These are phyloP conservation scores for Acanthurus leucopareius DNA, from an alignment of 2,797 vertebrate genomes.

Conservation along the genomic window DNA sequence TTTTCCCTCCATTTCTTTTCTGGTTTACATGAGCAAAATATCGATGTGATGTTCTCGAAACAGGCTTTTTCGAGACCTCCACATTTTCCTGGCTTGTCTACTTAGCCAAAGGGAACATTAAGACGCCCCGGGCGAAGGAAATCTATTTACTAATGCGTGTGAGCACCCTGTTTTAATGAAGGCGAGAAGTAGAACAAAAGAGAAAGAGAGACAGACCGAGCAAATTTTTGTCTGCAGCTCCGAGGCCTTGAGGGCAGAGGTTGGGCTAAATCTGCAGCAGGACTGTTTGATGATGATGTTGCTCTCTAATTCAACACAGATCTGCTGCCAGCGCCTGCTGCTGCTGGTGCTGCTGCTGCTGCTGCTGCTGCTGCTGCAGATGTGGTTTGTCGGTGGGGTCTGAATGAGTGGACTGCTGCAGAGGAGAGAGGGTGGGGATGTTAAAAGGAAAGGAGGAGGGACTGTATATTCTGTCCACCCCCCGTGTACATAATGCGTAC, in stretches of 20 bases:
- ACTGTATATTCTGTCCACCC: conserved; percentile 50
- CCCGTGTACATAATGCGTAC: conserved; percentile 56
- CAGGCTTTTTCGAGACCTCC: conserved; percentile 53
- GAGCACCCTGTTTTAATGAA: conserved; percentile 70
- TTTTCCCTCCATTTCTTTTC: not conserved
- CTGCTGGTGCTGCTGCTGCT: too few species aligned
- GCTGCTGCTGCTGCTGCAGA: conserved; percentile 59
- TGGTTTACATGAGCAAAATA: conserved; percentile 21
- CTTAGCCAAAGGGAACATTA: conserved; percentile 60
- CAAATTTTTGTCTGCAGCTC: conserved; percentile 49
- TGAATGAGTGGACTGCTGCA: conserved; percentile 47
- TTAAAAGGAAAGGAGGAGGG: conserved; percentile 34
- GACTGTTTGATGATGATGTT: conserved; percentile 65
- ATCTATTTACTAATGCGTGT: conserved; percentile 78
- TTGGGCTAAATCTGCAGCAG: conserved; percentile 59
- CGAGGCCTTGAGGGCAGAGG: conserved; percentile 48
- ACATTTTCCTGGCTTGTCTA: conserved; percentile 49
- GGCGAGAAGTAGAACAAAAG: conserved; percentile 58
- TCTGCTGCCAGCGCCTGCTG: conserved; percentile 52
- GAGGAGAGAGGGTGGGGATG: conserved; percentile 25
- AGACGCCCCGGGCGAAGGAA: conserved; percentile 63
- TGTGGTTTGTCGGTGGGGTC: conserved; percentile 54
- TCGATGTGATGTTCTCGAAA: conserved; percentile 30
- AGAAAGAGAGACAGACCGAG: conserved; percentile 52
- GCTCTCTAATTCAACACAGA: conserved; percentile 76